phyloP scores from a whole-genome alignment of 2,888 invertebrate species.

The Tachina grossa region DNA sequence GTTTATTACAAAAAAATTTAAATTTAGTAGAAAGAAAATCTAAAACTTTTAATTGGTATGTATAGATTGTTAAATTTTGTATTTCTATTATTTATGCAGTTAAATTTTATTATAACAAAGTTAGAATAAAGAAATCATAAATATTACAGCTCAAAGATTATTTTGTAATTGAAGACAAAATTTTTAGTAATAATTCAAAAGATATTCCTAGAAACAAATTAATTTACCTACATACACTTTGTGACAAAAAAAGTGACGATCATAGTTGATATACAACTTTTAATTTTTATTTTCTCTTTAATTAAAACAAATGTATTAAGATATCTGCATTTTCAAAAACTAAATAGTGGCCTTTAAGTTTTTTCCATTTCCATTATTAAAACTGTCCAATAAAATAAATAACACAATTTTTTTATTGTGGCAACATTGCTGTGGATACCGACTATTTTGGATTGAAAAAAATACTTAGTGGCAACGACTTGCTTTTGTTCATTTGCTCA shows the following conservation, averaged over 20 bases:
- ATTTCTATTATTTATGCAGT: background rate
- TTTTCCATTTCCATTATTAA: too few species aligned
- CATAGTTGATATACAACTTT: background rate
- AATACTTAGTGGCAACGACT: too few species aligned
- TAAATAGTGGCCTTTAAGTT: too few species aligned
- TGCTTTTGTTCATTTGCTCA: too few species aligned
- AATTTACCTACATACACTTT: slow-evolving; percentile 53
- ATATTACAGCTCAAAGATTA: slow-evolving; percentile 23
- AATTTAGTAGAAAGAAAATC: slow-evolving; percentile 6
- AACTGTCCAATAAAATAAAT: too few species aligned
- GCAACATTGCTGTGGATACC: too few species aligned
- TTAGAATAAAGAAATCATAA: background rate
- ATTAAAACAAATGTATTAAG: background rate
- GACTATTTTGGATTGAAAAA: too few species aligned
- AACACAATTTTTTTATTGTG: too few species aligned
- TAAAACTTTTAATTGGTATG: slow-evolving; percentile 41
- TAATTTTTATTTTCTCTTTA: background rate
- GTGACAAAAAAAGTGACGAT: slow-evolving; percentile 48
- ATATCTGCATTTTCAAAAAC: too few species aligned
- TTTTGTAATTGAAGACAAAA: slow-evolving; percentile 15
- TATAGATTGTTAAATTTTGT: slow-evolving; percentile 28
- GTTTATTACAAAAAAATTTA: background rate
- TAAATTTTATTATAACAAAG: background rate
- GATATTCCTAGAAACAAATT: slow-evolving; percentile 16
- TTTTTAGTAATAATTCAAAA: background rate